Base-by-base conservation (phyloP, 2,888 invertebrate genomes). In the Phragmatobia fuliginosa region DNA sequence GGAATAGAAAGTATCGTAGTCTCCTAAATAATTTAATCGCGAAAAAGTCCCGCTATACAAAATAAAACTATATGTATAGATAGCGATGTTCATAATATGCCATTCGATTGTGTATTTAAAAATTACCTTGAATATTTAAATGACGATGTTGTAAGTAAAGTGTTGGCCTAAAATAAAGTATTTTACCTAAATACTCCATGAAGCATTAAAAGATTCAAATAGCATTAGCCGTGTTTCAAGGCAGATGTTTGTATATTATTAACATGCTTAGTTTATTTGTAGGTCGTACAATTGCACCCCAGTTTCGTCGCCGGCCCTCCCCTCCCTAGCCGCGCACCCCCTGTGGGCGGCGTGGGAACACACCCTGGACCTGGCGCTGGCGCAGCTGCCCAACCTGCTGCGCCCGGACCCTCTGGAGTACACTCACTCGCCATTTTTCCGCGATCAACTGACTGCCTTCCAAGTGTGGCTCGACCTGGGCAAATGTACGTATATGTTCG, bases 271-370 rank as follows among this genome's bases (percentile, higher is more conserved):
- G 14, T 3, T 52, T n/a, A 8, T 31, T 6, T 11, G 7, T 10
- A 94, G 94, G 67, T 98, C 98, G 36, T 99, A 99, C 93, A 99
- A 99, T 94, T 99, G 99, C 92, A 98, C 98, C 68, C 99, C 99
- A n/a, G 97, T 99, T 62, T 99, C 99, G 62, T 96, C 96, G 83
- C 99, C 99, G 0, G 96, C 97, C 76, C 95, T 99, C 85, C 99
- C 99, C 32, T 97, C 98, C 32, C 99, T 99, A 69, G 98, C 97
- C 77, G 95, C 97, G 86, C 98, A 98, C 93, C 97, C 97, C 69
- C 98, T 98, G 97, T 98, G 99, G 99, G 97, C 97, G 88, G 98
- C 99, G 2, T 99, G 99, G 99, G 99, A 99, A 93, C 96, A 99
- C 85, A 98, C 99, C 21, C 96, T 99, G 78, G 99, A 99, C 93